Percentiles rank a stretch among this genome's conserved stretches.
These are phyloP conservation scores for Nephrotoma appendiculata DNA, from an alignment of 2,888 invertebrate genomes.

Conservation along the genomic window DNA sequence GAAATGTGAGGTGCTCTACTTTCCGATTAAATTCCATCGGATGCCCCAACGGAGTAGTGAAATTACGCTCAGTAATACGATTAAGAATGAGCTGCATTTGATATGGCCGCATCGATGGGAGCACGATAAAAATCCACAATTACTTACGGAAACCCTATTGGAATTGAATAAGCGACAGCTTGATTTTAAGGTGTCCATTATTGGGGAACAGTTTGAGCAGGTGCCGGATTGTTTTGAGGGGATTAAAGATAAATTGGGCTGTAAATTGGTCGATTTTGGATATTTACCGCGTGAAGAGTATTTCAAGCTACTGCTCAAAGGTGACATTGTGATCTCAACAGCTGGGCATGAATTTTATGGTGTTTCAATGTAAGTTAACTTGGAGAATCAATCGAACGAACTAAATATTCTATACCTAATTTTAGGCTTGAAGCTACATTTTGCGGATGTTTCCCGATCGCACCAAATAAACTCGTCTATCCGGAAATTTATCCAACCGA, in stretches of 20 bases:
- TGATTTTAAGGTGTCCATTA: conserved; percentile 41
- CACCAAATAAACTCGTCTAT: conserved; percentile 52
- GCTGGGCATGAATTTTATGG: conserved; percentile 65
- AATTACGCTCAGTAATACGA: not conserved
- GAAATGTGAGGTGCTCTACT: conserved; percentile 48
- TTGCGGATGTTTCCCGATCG: conserved; percentile 53
- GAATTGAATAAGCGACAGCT: conserved; percentile 36
- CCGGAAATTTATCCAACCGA: conserved; percentile 52
- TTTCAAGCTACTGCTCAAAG: conserved; percentile 36
- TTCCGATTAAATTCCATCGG: conserved; percentile 38
- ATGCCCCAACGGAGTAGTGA: conserved; percentile 22
- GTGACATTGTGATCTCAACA: conserved; percentile 56
- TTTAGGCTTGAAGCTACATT: conserved; percentile 52
- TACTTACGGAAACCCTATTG: conserved; percentile 41
- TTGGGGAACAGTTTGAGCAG: conserved; percentile 46
- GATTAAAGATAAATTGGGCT: conserved; percentile 33
- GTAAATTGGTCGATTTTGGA: conserved; percentile 43
- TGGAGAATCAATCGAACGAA: not conserved
- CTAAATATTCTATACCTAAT: conserved; percentile 10
- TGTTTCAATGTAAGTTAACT: conserved; percentile 46
- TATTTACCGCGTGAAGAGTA: conserved; percentile 42
- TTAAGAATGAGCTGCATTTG: conserved; percentile 34
- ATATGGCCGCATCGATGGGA: conserved; percentile 71
- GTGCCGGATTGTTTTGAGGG: conserved; percentile 43
- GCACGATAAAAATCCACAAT: conserved; percentile 57